Evolutionary conservation across 2,888 invertebrate species (phyloP), one percentile per base, ranked within the genome.

Genomic region (Brachynemurus nebulosus): DNA sequence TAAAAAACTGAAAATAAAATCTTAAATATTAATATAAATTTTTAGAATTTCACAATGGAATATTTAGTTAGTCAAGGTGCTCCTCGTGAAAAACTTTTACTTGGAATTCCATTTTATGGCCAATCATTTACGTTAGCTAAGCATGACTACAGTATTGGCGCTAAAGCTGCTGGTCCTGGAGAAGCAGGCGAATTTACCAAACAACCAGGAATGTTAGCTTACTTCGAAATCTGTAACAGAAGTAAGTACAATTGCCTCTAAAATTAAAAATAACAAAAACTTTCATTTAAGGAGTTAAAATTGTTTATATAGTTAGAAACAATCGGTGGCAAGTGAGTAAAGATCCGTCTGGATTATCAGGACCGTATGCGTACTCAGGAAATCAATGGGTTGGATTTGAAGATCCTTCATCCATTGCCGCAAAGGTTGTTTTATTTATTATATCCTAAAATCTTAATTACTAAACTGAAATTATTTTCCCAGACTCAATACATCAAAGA

Each of bases 331-430:
- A 68, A 44, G 72, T 72, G 0, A 76, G 74, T n/a, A 66, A 70
- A 39, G 65, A 64, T 47, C 51, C 52, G 6, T 68, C 69, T 42
- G 71, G 72, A 41, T 66, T 70, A 1, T 74, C 77, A 25, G 84
- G 81, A 2, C 89, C 91, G 0, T 88, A 81, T 58, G 79, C 90
- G 0, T 79, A 82, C 62, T 69, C 73, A 7, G 76, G 76, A 35
- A 78, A 86, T 54, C 90, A 92, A 57, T 92, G 92, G 89, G 88
- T 90, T 27, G 85, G 90, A 34, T 93, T 78, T 57, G 93, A 93
- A 57, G 86, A 90, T 62, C 68, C 74, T 0, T 74, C 76, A 46
- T 88, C 88, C 11, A 72, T 90, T 12, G 74, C 70, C 47, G 74
- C 76, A 51, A 88, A 88, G 66, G 84, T 81, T 49, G 57, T 33